phyloP scores from a whole-genome alignment of 1,140 invertebrate species.

The Lordiphosa collinella region DNA sequence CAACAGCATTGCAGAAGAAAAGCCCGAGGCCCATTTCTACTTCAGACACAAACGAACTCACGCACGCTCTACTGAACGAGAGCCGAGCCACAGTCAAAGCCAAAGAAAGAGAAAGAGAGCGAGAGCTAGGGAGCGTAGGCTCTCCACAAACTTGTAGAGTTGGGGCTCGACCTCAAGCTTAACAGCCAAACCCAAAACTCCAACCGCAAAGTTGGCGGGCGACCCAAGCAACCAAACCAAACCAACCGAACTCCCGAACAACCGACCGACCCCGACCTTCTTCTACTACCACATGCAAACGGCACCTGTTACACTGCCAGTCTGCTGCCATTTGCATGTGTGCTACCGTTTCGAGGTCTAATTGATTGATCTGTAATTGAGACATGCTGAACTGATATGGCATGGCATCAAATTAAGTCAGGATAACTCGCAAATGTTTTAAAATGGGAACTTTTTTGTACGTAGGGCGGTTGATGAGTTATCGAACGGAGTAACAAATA shows the following conservation, averaged over 20 bases:
- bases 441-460: too few relatives aligned
- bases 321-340: conserved; percentile 1
- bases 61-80: conserved; percentile 39
- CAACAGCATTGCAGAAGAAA: conserved; percentile 41
- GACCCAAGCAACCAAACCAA: conserved; percentile 9
- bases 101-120: conserved; percentile 17
- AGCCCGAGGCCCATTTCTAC: conserved; percentile 66
- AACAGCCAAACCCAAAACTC: conserved; percentile 21
- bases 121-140: conserved; percentile 23
- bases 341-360: conserved; percentile 1
- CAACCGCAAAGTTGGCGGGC: conserved; percentile 18
- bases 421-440: too few relatives aligned
- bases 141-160: conserved; percentile 27
- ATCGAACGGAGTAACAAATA: too few relatives aligned
- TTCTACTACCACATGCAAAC: conserved; percentile 45
- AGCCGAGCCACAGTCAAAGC: background rate
- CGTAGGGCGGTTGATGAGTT: too few relatives aligned
- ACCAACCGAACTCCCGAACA: conserved; percentile 3
- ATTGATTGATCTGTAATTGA: too few relatives aligned
- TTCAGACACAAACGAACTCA: conserved; percentile 26
- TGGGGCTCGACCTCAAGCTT: conserved; percentile 25
- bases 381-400: too few relatives aligned
- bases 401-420: too few relatives aligned
- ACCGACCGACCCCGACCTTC: conserved; percentile 23
- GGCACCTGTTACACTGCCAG: conserved; percentile 34